Conservation (phyloP, 1,140 invertebrate species). For the Brachionus koreanus region DNA sequence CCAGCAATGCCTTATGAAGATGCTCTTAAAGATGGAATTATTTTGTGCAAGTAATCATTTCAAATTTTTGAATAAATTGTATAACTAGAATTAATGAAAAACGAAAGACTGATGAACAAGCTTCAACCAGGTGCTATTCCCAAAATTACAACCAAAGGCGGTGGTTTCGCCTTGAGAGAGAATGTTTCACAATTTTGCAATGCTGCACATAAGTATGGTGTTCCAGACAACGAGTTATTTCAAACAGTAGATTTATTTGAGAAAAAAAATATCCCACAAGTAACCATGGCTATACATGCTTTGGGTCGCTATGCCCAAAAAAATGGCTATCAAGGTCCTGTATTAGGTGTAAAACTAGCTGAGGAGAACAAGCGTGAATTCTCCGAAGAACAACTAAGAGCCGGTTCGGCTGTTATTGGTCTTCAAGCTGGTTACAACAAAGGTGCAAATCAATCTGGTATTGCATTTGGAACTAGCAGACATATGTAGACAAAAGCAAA, state of each 20-base stretch:
- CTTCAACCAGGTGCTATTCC: constrained; percentile 72
- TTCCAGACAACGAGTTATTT: constrained; percentile 82
- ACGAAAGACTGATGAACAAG: constrained; percentile 73
- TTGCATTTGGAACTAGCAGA: constrained; percentile 84
- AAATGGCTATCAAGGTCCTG: constrained; percentile 43
- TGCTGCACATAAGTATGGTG: constrained; percentile 67
- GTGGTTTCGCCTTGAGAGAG: constrained; percentile 92
- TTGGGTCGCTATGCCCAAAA: constrained; percentile 74
- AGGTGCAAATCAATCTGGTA: constrained; percentile 72
- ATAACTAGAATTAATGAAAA: not conserved
- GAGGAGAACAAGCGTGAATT: constrained; percentile 67
- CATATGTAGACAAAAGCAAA: constrained; percentile 57
- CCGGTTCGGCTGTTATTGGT: constrained; percentile 82
- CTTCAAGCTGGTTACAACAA: constrained; percentile 79
- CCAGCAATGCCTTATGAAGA: constrained; percentile 67
- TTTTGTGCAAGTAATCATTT: constrained; percentile 70
- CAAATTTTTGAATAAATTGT: not conserved
- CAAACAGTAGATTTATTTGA: constrained; percentile 90
- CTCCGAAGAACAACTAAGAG: constrained; percentile 80
- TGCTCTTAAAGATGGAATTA: constrained; percentile 80
- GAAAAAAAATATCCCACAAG: constrained; percentile 82
- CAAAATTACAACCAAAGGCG: constrained; percentile 81
- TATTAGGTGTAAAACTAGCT: constrained; percentile 46
- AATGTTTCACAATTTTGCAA: constrained; percentile 85
- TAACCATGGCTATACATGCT: constrained; percentile 85